Base-by-base conservation (phyloP, 2,888 invertebrate genomes). In the Drosophila lutescens region DNA sequence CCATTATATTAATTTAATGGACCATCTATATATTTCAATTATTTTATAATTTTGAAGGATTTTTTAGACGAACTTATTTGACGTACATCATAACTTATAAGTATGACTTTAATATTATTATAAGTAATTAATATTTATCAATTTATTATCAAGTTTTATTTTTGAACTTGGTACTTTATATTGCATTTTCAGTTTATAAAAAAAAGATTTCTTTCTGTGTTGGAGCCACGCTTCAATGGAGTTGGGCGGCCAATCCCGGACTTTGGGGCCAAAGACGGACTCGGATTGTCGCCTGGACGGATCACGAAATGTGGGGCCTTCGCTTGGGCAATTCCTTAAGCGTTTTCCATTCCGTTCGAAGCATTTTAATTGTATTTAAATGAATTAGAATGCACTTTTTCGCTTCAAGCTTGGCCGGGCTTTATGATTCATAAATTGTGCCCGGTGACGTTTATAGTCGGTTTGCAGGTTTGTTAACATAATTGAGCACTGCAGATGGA, bases 341-440 rank as follows among this genome's bases (percentile, higher is more conserved):
- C 54, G 40, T 26, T 34, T 38, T 12, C 38, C 63, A 38, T 53
- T 26, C 61, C 13, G 15, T 20, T 26, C 17, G 40, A 46, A 65
- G 32, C 26, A 40, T 40, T 63, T 77, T 80, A 80, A 82, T 82
- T 81, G 78, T 79, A 66, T 76, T 82, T 77, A 78, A 69, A 75
- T 77, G 78, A 86, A 80, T 86, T 82, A 86, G 82, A 82, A 82
- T 70, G 71, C 71, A 50, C 62, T 62, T 62, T 70, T 77, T 77
- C 65, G 56, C 62, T 23, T 12, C 58, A n/a, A 47, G 41, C 67
- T 26, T 6, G 13, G 55, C n/a, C 10, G 17, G 15, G n/a, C 10
- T 66, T 26, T 76, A 83, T 69, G 74, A 84, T 77, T 77, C 77
- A 80, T 83, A 74, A 84, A 67, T 70, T 58, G 66, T 50, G 43